These are phyloP conservation scores for Podarcis raffonei DNA, from an alignment of 2,113 vertebrate species.

Conservation along the genomic window DNA sequence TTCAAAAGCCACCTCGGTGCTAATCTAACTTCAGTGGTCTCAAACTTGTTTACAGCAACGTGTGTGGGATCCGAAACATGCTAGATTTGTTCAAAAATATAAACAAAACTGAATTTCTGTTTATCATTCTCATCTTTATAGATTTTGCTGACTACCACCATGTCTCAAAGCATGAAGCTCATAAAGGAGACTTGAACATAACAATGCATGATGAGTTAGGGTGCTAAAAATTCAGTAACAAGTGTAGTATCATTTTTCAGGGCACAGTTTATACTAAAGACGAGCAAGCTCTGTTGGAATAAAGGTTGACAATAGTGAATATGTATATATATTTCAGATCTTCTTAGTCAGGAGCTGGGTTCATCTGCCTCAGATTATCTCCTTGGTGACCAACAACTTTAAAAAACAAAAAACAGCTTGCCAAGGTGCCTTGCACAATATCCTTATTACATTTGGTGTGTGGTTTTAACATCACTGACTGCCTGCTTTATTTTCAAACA, in stretches of 20 bases:
- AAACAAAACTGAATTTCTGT: slow-evolving; percentile 19
- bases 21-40: slow-evolving; percentile 20
- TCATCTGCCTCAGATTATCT: background rate
- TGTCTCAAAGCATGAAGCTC: slow-evolving; percentile 4
- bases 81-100: background rate
- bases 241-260: slow-evolving; percentile 42
- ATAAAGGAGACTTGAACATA: slow-evolving; percentile 42
- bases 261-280: slow-evolving; percentile 7
- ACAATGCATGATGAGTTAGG: slow-evolving; percentile 22
- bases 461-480: background rate
- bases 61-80: background rate
- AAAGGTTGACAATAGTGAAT: background rate
- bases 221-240: slow-evolving; percentile 21
- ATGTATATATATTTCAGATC: background rate
- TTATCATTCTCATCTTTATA: background rate
- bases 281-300: background rate
- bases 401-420: background rate
- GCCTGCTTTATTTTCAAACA: background rate
- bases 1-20: background rate
- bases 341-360: background rate
- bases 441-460: background rate
- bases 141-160: slow-evolving; percentile 13
- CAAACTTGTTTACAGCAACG: background rate
- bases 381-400: background rate
- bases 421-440: background rate